Evolutionary conservation across 2,888 invertebrate genomes (phyloP).

Genomic region (Tachina fera): DNA sequence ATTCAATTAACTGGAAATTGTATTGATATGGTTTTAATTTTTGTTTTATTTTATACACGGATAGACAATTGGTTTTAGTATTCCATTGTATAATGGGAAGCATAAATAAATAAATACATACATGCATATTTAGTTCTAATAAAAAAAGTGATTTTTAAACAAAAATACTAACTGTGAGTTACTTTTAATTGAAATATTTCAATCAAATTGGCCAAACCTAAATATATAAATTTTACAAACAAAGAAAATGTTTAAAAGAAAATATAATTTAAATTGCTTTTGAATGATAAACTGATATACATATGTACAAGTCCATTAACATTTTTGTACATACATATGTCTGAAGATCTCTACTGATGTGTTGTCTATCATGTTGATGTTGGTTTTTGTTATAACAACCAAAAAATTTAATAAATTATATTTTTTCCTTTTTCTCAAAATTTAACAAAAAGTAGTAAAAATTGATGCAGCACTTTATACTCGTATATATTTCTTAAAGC

Average conservation of each 20-base stretch:
- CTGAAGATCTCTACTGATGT: not conserved
- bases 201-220: not conserved
- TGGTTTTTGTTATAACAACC: conserved; percentile 16
- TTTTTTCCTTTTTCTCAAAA: not conserved
- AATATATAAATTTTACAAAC: not conserved
- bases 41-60: conserved; percentile 12
- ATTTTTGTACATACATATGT: not conserved
- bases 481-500: conserved; percentile 33
- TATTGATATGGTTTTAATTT: conserved; percentile 41
- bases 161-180: not conserved
- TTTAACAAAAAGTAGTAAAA: not conserved
- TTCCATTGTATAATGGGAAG: not conserved
- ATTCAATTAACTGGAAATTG: conserved; percentile 80
- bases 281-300: not conserved
- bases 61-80: conserved; percentile 6
- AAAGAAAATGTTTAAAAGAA: not conserved
- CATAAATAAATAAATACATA: not conserved
- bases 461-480: conserved; percentile 18
- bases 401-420: conserved; percentile 28
- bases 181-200: not conserved
- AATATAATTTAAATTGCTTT: conserved; percentile 19
- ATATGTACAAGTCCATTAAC: no score
- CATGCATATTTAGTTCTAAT: not conserved
- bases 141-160: no score
- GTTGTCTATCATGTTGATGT: conserved; percentile 10